Percentiles rank a stretch among this genome's conserved stretches.
These are phyloP conservation scores for Labroides dimidiatus DNA, from an alignment of 2,797 vertebrate species.

Conservation along the genomic window DNA sequence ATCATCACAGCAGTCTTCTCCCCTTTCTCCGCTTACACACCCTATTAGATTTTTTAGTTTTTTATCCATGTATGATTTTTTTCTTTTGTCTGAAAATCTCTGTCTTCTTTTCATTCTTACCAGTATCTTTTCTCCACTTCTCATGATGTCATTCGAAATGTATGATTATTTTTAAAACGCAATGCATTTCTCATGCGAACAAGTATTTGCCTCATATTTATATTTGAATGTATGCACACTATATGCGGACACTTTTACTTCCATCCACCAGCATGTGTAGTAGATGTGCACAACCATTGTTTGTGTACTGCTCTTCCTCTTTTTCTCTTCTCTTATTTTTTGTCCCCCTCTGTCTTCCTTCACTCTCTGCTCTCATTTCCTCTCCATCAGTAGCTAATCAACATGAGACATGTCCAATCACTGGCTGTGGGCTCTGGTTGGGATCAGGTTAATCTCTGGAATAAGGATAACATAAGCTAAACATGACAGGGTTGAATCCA, in stretches of 20 bases:
- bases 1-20: conserved; percentile 8
- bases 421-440: conserved; percentile 62
- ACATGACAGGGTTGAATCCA: conserved; percentile 72
- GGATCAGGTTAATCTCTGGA: conserved; percentile 78
- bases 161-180: neutral
- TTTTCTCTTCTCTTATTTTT: neutral
- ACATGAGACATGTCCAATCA: conserved; percentile 72
- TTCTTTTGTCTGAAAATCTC: neutral
- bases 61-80: neutral
- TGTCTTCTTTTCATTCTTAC: neutral
- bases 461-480: conserved; percentile 72
- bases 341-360: neutral
- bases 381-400: conserved; percentile 73
- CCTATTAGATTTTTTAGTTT: neutral
- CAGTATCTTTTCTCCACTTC: neutral
- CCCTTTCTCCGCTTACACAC: neutral
- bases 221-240: conserved; percentile 19
- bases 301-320: conserved; percentile 20
- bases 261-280: conserved; percentile 3
- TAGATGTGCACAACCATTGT: neutral
- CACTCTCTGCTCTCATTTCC: conserved; percentile 54
- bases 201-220: neutral
- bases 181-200: neutral
- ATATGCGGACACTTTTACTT: conserved; percentile 12
- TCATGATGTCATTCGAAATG: neutral